Base-by-base conservation (phyloP, 2,888 invertebrate genomes). In the Lumbricus terrestris region DNA sequence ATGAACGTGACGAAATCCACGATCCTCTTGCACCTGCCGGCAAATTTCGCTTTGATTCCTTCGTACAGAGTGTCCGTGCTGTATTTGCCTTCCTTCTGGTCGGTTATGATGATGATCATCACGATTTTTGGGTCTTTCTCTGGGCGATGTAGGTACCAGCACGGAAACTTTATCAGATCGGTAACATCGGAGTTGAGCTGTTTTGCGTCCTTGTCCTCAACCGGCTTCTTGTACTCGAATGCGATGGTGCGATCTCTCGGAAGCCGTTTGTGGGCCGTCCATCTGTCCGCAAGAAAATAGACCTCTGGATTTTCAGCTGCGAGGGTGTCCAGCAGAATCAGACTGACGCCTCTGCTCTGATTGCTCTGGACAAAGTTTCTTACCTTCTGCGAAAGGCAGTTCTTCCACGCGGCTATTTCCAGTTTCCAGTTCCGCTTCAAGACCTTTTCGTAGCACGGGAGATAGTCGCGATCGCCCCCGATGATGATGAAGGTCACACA, bases 231-330 rank as follows among this genome's bases (percentile, higher is more conserved):
- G 16, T 35, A 85, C 15, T 85, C 16, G 35, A 85, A 85, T 1
- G 15, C 85, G 23, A 85, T 35, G 85, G 85, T 85, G 35, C 85
- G 85, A 23, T 85, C 85, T 85, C 85, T 85, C 18, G 85, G 85
- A 85, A 85, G 85, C 23, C n/a, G 85, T 37, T 35, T 85, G 37
- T 34, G 20, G 35, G 20, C 85, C 8, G 33, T 85, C 85, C 85
- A 85, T 85, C 37, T 37, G 15, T 85, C 85, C 5, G 4, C 85
- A 20, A 85, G 34, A 35, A 34, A 85, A 35, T 85, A 85, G 23
- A 85, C 8, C 5, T 18, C 5, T 37, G 85, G 85, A 85, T 85
- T 85, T 6, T 2, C 18, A 23, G 23, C 37, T 23, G 35, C 85
- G 16, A 85, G 34, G 35, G 1, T 8, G 85, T 85, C 35, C 35